Base-by-base conservation (phyloP, 1,140 invertebrate genomes). In the Diachasma alloeum region DNA sequence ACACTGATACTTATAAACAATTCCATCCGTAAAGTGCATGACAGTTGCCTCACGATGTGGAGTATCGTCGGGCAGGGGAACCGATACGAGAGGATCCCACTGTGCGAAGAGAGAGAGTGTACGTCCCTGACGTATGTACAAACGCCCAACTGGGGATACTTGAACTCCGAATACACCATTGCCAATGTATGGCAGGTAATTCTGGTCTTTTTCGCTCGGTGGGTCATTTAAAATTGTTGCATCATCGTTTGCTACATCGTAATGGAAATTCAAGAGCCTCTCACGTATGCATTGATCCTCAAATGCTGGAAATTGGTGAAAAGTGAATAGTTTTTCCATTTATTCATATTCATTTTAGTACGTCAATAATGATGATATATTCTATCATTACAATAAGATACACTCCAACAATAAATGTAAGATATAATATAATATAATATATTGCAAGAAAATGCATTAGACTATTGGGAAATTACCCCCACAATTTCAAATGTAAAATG, bases 111-210 rank as follows among this genome's bases (percentile, higher is more conserved):
- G 83, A 31, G 94, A 93, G 78, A 97, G 89, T 0, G 94, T 93
- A 81, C 95, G 90, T 3, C 93, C 93, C 78, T 91, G 86, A 85
- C 94, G 94, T 46, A 95, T 92, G 77, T 93, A 93, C 13, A 97
- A 81, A 73, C 92, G 91, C 44, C 93, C 91, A 76, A 94, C 91
- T 31, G 92, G 90, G 73, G 92, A 88, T 22, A 96, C 85, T 39
- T 92, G 89, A 24, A 94, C 80, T 0, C 94, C 95, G 79, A 96
- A 88, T 68, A 93, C 88, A 4, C 95, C 95, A 91, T 97, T 96
- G 71, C 95, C 95, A 36, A 95, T 91, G 86, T 95, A 96, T 82
- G 94, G 93, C 82, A 94, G 90, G 4, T 56, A 22, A 24, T 24
- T 46, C 10, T 31, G 22, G 11, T 22, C 13, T 39, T 44, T 84